phyloP scores from a whole-genome alignment of 2,797 vertebrate genomes.

The Netta rufina region DNA sequence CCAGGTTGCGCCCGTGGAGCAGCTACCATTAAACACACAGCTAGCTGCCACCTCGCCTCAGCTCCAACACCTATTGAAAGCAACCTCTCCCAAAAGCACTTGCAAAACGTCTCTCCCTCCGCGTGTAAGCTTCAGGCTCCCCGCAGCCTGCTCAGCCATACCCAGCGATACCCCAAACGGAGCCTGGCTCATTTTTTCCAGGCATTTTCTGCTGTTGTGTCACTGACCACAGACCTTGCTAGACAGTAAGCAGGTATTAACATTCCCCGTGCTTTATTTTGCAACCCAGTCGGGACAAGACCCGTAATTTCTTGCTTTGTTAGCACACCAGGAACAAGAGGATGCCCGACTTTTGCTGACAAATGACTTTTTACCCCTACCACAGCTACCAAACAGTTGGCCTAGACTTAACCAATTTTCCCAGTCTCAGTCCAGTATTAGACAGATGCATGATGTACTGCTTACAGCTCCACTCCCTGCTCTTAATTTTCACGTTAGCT shows the following conservation, averaged over 20 bases:
- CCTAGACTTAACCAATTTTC: neutral
- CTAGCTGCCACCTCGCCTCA: neutral
- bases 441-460: neutral
- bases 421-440: neutral
- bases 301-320: neutral
- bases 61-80: neutral
- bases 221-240: constrained; percentile 3
- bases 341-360: constrained; percentile 9
- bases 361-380: neutral
- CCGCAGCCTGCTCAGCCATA: neutral
- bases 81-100: neutral
- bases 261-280: constrained; percentile 20
- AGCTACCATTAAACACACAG: neutral
- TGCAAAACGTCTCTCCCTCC: neutral
- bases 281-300: neutral
- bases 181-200: neutral
- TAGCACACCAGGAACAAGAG: neutral
- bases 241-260: neutral
- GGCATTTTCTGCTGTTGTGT: neutral
- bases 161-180: neutral
- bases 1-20: neutral
- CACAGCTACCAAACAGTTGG: constrained; percentile 40
- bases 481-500: neutral
- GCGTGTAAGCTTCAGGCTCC: neutral
- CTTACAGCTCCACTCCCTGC: neutral